Evolutionary conservation across 1,140 invertebrate species (phyloP), one percentile per base, ranked within the genome.

Genomic region (Drosophila tropicalis): DNA sequence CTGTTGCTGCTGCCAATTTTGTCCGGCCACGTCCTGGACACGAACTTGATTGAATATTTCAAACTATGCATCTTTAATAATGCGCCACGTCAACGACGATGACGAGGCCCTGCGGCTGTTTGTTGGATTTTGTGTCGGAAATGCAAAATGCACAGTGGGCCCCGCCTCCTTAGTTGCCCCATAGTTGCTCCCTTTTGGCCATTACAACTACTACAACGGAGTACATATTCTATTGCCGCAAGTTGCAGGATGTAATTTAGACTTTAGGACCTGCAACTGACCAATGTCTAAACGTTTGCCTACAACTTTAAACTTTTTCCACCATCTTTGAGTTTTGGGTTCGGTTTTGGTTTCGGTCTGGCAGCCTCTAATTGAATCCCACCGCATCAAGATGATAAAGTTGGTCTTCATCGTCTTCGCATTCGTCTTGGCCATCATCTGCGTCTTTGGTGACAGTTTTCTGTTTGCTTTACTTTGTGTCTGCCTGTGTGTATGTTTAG

Each of bases 61-160:
- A 89, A 89, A 70, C 83, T 74, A 83, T 87, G 84, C 83, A 87
- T 89, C 83, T 87, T 87, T 87, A 87, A 87, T 87, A 89, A 83
- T 72, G 83, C 76, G 67, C 84, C 80, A 79, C 81, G 69, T 32
- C 70, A 76, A 68, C 64, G 67, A 54, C 67, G 63, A 68, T 69
- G 64, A 70, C 54, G 62, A 66, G 25, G 78, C 81, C 84, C 70
- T 67, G 65, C 64, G 73, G 79, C 64, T 79, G 67, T 87, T 87
- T 89, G 83, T 89, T 76, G 76, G 66, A 68, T 54, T 36, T 58
- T 58, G 56, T 58, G 56, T 36, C 74, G 56, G 44, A 63, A 76
- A 71, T 69, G 76, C 79, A 83, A 87, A 76, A 40, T 76, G 75
- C 68, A 78, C 75, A 81, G 70, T 55, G 61, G 72, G 57, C 62